Percentiles rank a stretch among this genome's conserved stretches.
Evolutionary conservation across 2,888 invertebrate species (phyloP).

Genomic region (Buathra laborator): DNA sequence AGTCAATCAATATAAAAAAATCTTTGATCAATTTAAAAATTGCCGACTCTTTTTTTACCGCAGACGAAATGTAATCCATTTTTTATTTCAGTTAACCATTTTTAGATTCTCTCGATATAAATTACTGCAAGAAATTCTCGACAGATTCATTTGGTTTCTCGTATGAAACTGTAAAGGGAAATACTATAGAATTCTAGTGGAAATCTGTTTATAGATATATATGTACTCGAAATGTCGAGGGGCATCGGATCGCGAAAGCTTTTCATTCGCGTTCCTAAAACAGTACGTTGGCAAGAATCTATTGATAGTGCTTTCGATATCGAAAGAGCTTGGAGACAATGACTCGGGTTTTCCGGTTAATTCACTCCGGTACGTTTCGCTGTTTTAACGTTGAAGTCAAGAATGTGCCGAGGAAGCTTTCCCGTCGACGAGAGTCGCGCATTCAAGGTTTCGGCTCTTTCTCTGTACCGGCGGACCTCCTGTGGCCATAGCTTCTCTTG

Average conservation of each 20-base stretch:
- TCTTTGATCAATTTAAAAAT: too few species aligned
- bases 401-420: conserved; percentile 34
- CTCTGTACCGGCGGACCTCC: conserved; percentile 4
- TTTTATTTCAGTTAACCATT: too few species aligned
- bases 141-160: too few species aligned
- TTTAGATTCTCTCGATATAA: too few species aligned
- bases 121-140: too few species aligned
- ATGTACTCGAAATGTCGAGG: too few species aligned
- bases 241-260: background rate
- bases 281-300: conserved; percentile 8
- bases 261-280: conserved; percentile 3
- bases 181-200: too few species aligned
- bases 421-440: background rate
- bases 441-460: conserved; percentile 11
- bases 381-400: conserved; percentile 39
- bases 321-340: conserved; percentile 8
- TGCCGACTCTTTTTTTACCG: too few species aligned
- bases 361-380: conserved; percentile 34
- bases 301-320: conserved; percentile 28
- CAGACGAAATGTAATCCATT: too few species aligned
- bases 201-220: too few species aligned
- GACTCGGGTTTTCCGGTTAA: conserved; percentile 29
- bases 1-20: too few species aligned
- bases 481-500: conserved; percentile 5
- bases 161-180: too few species aligned